Evolutionary conservation across 2,888 invertebrate genomes (phyloP), one percentile per base, ranked within the genome.

Genomic region (Euproctis similis): DNA sequence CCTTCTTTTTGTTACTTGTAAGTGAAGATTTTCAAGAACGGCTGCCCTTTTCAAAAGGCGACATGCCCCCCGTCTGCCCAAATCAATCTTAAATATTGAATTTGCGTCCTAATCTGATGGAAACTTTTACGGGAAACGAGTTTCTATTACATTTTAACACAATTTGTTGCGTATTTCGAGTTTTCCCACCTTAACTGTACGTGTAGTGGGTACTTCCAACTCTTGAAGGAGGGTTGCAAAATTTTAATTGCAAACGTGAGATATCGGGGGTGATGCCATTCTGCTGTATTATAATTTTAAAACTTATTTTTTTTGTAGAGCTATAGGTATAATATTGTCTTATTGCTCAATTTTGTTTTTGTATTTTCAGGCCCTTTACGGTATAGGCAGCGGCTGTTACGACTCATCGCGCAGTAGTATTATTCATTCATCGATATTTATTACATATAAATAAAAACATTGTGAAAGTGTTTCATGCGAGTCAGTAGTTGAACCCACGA

Each of bases 51-150:
- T 64, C 44, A 41, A 40, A 42, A 61, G 47, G 53, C 46, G 53
- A 36, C 48, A 47, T 62, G 59, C 73, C 76, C 71, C 67, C 64
- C 69, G 71, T 76, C 75, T 80, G 81, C 76, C 70, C 70, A 66
- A 81, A 81, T 82, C 84, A 84, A 84, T 84, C 82, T 80, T 76
- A 80, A 80, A 82, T 81, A 84, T 84, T 81, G 78, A 84, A 82
- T 84, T 84, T 81, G 71, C 69, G 49, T 62, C 69, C 77, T 82
- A 82, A 84, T 82, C 74, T 61, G 70, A 72, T 76, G 71, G 69
- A 75, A 82, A 82, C 61, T 81, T 82, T 77, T 64, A 69, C 74
- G 71, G 72, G 72, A 78, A 77, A 78, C 77, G 76, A 75, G 75
- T 78, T 75, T 78, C 77, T 77, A 81, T 84, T 82, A 80, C 81